Percentiles rank a stretch among this genome's conserved stretches.
Evolutionary conservation across 2,888 invertebrate species (phyloP).

Genomic region (Xestia ashworthii): DNA sequence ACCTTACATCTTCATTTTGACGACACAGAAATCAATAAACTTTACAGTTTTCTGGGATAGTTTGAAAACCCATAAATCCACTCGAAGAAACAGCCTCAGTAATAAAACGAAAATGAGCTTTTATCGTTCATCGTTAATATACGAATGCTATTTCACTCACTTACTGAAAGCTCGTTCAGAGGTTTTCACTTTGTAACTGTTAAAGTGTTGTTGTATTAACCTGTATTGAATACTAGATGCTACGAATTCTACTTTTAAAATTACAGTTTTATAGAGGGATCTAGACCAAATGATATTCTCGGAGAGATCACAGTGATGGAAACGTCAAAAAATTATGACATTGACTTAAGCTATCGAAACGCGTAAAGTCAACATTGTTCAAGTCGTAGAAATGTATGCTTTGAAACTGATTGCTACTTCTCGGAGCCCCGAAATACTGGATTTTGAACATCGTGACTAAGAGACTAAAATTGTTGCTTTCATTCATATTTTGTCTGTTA

Average conservation of each 20-base stretch:
- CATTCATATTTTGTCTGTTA: too few relatives aligned
- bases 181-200: neutral
- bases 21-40: conserved; percentile 3
- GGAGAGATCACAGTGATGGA: too few relatives aligned
- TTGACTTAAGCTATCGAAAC: too few relatives aligned
- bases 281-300: too few relatives aligned
- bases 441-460: neutral
- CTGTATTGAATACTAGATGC: neutral
- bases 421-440: neutral
- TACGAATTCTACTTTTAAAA: neutral
- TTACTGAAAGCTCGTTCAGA: neutral
- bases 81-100: neutral
- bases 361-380: too few relatives aligned
- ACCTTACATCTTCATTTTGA: neutral
- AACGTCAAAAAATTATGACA: too few relatives aligned
- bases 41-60: neutral
- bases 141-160: neutral
- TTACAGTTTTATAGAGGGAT: too few relatives aligned
- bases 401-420: neutral
- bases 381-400: too few relatives aligned
- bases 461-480: neutral
- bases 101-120: conserved; percentile 9
- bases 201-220: neutral
- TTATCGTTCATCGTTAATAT: conserved; percentile 3
- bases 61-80: conserved; percentile 3